Percentiles rank a stretch among this genome's conserved stretches.
These are phyloP conservation scores for Florisuga fusca DNA, from an alignment of 2,797 vertebrate species.

Conservation along the genomic window DNA sequence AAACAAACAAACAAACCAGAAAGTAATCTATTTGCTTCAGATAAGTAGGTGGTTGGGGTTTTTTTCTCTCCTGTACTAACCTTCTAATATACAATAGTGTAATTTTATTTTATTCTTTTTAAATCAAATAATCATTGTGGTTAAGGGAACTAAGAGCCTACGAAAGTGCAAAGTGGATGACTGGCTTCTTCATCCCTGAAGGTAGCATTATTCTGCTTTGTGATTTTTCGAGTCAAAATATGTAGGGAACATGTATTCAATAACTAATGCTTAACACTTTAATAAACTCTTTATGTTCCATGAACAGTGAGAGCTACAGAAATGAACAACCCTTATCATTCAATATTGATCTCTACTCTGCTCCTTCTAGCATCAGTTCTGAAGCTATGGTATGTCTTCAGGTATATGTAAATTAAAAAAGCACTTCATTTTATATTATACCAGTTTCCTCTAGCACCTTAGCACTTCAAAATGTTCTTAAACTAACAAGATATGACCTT, in stretches of 20 bases:
- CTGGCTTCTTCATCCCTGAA: background rate
- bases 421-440: slow-evolving; percentile 26
- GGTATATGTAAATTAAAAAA: background rate
- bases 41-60: background rate
- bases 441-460: slow-evolving; percentile 37
- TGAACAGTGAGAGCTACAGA: background rate
- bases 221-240: background rate
- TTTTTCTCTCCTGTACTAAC: background rate
- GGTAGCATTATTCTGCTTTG: background rate
- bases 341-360: slow-evolving; percentile 28
- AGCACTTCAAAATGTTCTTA: slow-evolving; percentile 38
- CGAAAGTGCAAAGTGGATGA: background rate
- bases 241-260: background rate
- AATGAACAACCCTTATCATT: background rate
- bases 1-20: background rate
- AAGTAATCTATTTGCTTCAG: background rate
- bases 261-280: background rate
- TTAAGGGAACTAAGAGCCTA: background rate
- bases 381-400: slow-evolving; percentile 3
- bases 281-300: background rate
- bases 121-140: background rate
- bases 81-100: background rate
- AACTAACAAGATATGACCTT: slow-evolving; percentile 11
- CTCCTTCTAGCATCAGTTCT: background rate
- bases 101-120: background rate